phyloP scores from a whole-genome alignment of 2,797 vertebrate species.

The Spea hammondii region DNA sequence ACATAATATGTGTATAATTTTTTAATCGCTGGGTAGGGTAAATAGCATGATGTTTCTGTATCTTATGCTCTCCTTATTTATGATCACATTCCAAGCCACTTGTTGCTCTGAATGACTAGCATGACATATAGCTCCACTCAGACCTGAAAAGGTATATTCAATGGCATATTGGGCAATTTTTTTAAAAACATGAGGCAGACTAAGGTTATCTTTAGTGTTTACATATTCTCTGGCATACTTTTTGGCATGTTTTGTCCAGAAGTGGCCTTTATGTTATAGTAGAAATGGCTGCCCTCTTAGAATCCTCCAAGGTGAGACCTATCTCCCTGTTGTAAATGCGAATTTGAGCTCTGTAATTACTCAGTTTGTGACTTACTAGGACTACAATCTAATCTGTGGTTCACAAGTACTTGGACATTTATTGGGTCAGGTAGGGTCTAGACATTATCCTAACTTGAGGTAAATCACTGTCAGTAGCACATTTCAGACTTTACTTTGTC shows the following conservation, averaged over 20 bases:
- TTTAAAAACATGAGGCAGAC: no score
- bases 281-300: not conserved
- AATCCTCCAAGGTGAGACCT: constrained; percentile 4
- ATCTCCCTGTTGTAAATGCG: no score
- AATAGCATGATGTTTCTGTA: no score
- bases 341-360: not conserved
- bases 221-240: constrained; percentile 1
- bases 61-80: no score
- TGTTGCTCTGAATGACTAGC: no score
- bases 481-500: constrained; percentile 3
- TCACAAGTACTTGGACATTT: constrained; percentile 10
- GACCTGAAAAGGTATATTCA: no score
- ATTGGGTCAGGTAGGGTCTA: constrained; percentile 5
- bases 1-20: no score
- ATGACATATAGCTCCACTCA: no score
- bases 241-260: not conserved
- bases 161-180: no score
- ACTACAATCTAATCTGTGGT: not conserved
- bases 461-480: not conserved
- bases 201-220: no score
- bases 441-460: not conserved
- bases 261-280: not conserved
- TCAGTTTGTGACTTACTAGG: not conserved
- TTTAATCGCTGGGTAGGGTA: no score
- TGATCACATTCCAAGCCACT: no score